Evolutionary conservation across 2,888 invertebrate genomes (phyloP).

Genomic region (Copidosoma aretas): DNA sequence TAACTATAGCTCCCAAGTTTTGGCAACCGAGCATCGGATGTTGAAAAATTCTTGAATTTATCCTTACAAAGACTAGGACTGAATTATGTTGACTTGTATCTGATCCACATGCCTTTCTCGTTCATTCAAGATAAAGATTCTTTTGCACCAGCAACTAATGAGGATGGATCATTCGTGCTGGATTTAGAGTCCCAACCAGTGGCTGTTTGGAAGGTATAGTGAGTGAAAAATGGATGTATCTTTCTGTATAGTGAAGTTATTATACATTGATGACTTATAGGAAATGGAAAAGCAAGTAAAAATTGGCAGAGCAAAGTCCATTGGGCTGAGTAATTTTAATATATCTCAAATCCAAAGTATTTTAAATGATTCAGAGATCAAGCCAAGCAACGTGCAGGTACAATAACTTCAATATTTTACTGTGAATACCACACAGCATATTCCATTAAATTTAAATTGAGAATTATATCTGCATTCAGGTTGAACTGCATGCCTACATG

Average conservation of each 20-base stretch:
- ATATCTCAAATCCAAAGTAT: slow-evolving; percentile 72
- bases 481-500: slow-evolving; percentile 79
- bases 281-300: slow-evolving; percentile 75
- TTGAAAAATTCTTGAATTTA: slow-evolving; percentile 70
- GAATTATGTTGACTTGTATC: slow-evolving; percentile 78
- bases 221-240: slow-evolving; percentile 16
- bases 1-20: slow-evolving; percentile 70
- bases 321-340: slow-evolving; percentile 84
- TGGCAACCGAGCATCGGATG: slow-evolving; percentile 73
- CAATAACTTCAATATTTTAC: slow-evolving; percentile 16
- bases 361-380: slow-evolving; percentile 68
- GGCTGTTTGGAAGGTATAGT: slow-evolving; percentile 73
- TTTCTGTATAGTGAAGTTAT: slow-evolving; percentile 1
- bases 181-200: slow-evolving; percentile 72
- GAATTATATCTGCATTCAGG: slow-evolving; percentile 50
- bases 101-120: slow-evolving; percentile 79
- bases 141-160: slow-evolving; percentile 66
- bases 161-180: slow-evolving; percentile 68
- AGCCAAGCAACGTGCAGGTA: slow-evolving; percentile 74
- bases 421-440: neutral
- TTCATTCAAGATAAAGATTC: slow-evolving; percentile 67
- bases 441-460: neutral
- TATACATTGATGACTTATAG: slow-evolving; percentile 58
- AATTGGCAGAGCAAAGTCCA: slow-evolving; percentile 70
- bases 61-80: slow-evolving; percentile 72